phyloP scores from a whole-genome alignment of 30 jellyfish, hydroid and myxozoan genomes.

The Hydra vulgaris region DNA sequence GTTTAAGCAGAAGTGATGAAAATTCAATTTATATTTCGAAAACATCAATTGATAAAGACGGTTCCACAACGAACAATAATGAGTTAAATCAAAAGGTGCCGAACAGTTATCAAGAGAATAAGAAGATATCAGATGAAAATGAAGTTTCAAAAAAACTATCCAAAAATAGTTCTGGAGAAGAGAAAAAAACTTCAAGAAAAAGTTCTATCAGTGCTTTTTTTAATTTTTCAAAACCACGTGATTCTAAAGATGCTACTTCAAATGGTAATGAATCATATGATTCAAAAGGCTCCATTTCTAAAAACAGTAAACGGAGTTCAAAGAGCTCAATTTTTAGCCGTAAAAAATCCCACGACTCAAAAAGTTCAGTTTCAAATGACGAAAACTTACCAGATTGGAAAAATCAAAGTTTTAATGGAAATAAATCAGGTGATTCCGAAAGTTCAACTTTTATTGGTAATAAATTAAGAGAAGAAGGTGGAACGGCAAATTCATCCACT shows the following conservation, averaged over 20 bases:
- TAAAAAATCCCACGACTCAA: neutral
- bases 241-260: no score
- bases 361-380: no score
- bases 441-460: no score
- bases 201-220: neutral
- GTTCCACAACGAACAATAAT: neutral
- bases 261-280: no score
- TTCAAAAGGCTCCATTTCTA: no score
- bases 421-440: no score
- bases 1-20: neutral
- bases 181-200: neutral
- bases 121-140: neutral
- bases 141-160: neutral
- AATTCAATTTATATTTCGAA: neutral
- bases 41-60: neutral
- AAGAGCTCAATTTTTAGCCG: neutral
- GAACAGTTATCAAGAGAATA: neutral
- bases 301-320: neutral
- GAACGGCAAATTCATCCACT: no score
- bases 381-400: no score
- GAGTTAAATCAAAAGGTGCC: neutral
- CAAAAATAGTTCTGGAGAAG: neutral
- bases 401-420: no score
- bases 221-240: neutral
- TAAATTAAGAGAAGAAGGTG: no score